Evolutionary conservation across 2,113 vertebrate species (phyloP), one percentile per base, ranked within the genome.

Genomic region (Tragulus kanchil): DNA sequence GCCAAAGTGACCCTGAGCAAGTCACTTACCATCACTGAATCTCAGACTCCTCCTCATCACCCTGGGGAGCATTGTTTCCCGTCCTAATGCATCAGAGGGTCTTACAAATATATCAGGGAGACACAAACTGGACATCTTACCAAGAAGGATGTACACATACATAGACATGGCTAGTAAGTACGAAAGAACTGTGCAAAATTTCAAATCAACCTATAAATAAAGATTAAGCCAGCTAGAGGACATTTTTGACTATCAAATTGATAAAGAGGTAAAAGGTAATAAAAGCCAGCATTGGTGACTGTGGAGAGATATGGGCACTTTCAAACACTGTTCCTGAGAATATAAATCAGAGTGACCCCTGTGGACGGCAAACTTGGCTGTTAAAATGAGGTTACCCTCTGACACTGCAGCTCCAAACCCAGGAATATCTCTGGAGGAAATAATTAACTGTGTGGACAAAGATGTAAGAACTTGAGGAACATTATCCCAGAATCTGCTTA

Each of bases 1-100:
- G 36, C 71, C 92, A 64, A 36, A 58, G 93, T 92, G 75, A 97
- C 92, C 92, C 90, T 97, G 93, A 75, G n/a, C 50, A 87, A 95
- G 93, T 96, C 95, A 64, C 48, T 93, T 52, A 50, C 19, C 86
- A 36, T 87, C 83, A 5, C 0, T 54, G 62, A 69, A 26, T 83
- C 65, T 64, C 85, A 90, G 65, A 77, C 78, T 89, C 36, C 89
- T 86, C 36, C 6, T 61, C 52, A 59, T 17, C 31, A 52, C 69
- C 56, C 26, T 21, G 19, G 77, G 54, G 3, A 17, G 58, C 75
- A 42, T n/a, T 79, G 5, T 69, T 26, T 71, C 31, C 52, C 75
- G 26, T 77, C 69, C 67, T 81, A 5, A 58, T 42, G 36, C 2
- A 17, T 50, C 36, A 79, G 61, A 67, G 52, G 54, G 36, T 17